Evolutionary conservation across 1,140 invertebrate genomes (phyloP).

Genomic region (Euglossa dilemma): DNA sequence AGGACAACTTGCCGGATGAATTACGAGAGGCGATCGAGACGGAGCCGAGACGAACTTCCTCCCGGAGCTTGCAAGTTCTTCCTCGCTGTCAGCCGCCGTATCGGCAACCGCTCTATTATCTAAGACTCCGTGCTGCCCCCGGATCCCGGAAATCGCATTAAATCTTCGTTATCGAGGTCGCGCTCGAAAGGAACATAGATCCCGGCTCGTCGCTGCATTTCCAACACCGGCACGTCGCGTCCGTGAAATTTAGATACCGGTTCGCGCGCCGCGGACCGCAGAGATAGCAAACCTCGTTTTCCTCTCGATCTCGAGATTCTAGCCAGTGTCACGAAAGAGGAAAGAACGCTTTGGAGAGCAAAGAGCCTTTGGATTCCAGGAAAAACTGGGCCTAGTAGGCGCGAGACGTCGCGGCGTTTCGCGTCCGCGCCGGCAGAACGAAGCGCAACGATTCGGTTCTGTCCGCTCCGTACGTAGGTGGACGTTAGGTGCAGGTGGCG

Average conservation of each 20-base stretch:
- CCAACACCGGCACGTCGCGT: background rate
- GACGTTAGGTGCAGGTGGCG: conserved; percentile 81
- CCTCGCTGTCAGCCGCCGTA: background rate
- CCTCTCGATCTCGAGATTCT: no score
- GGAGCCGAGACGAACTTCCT: background rate
- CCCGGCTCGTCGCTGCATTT: background rate
- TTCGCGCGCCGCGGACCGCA: no score
- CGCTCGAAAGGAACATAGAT: background rate
- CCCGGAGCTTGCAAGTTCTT: background rate
- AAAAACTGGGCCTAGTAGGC: background rate
- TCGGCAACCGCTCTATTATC: background rate
- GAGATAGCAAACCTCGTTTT: no score
- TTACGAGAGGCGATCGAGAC: background rate
- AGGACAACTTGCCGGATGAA: background rate
- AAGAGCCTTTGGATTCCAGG: conserved; percentile 28
- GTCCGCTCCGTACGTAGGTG: conserved; percentile 70
- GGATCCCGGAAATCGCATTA: background rate
- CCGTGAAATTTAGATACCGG: background rate
- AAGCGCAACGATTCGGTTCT: conserved; percentile 60
- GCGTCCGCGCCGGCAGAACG: conserved; percentile 36
- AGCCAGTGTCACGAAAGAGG: no score
- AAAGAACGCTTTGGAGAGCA: conserved; percentile 25
- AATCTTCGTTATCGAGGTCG: background rate
- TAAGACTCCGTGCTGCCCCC: no score
- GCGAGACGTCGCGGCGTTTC: conserved; percentile 29